A percentile compares a stretch with the other conserved stretches of the same genome.
Conservation (phyloP, 53 echinoderm and acorn worm species). For the Paracentrotus lividus region DNA sequence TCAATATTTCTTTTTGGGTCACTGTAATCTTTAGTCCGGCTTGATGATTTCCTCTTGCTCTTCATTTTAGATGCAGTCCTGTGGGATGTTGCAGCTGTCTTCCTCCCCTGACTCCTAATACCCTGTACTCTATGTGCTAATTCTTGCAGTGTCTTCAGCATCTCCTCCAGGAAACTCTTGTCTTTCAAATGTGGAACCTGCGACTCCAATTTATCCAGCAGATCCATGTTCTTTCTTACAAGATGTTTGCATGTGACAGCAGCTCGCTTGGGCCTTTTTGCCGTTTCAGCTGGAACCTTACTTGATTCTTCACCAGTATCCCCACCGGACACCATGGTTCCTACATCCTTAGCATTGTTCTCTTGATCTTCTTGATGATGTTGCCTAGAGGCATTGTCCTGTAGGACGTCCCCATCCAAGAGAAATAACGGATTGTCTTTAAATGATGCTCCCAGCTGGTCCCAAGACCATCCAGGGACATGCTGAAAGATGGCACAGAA, state of each 20-base stretch:
- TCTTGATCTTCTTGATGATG: constrained; percentile 5
- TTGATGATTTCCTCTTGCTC: neutral
- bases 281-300: neutral
- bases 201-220: constrained; percentile 41
- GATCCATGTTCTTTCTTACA: constrained; percentile 49
- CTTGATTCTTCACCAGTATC: neutral
- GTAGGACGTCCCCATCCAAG: constrained; percentile 63
- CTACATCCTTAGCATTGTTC: neutral
- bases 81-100: neutral
- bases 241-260: constrained; percentile 50
- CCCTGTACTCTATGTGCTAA: constrained; percentile 18
- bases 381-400: neutral
- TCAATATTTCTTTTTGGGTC: neutral
- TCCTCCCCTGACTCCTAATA: constrained; percentile 1
- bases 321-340: neutral
- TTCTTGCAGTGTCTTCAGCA: constrained; percentile 26
- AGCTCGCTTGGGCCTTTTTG: constrained; percentile 23
- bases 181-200: constrained; percentile 49
- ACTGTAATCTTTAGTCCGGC: neutral
- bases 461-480: constrained; percentile 73
- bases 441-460: constrained; percentile 71
- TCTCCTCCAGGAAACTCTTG: constrained; percentile 44
- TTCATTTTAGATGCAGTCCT: neutral
- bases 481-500: constrained; percentile 76
- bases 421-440: constrained; percentile 75